Conservation (phyloP, 2,113 vertebrate genomes). For the Paralichthys olivaceus region DNA sequence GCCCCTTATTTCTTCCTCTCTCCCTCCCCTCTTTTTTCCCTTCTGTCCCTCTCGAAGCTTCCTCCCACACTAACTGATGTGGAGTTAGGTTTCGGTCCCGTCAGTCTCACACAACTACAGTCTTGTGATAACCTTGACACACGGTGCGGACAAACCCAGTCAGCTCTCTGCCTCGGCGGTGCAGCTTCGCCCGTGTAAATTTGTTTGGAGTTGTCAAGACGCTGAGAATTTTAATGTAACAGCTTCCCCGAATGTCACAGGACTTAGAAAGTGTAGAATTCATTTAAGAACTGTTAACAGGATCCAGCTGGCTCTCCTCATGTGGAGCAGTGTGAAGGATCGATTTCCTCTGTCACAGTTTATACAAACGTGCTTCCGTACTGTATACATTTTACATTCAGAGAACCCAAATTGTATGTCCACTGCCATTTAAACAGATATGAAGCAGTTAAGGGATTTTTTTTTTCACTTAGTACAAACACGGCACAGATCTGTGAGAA, state of each 20-base stretch:
- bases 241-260: slow-evolving; percentile 66
- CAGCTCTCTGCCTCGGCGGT: slow-evolving; percentile 36
- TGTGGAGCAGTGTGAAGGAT: slow-evolving; percentile 74
- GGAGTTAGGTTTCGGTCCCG: slow-evolving; percentile 54
- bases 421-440: slow-evolving; percentile 43
- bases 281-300: slow-evolving; percentile 74
- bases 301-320: slow-evolving; percentile 73
- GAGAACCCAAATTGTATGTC: slow-evolving; percentile 42
- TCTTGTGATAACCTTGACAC: slow-evolving; percentile 73
- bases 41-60: slow-evolving; percentile 5
- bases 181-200: slow-evolving; percentile 47
- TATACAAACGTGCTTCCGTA: slow-evolving; percentile 74
- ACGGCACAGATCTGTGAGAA: slow-evolving; percentile 19
- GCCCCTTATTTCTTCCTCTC: slow-evolving; percentile 4
- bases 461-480: slow-evolving; percentile 4
- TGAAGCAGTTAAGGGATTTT: slow-evolving; percentile 1
- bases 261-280: slow-evolving; percentile 70
- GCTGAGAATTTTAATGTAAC: slow-evolving; percentile 69
- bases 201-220: slow-evolving; percentile 78
- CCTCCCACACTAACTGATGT: slow-evolving; percentile 31
- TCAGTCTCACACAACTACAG: slow-evolving; percentile 58
- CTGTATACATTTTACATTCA: slow-evolving; percentile 64
- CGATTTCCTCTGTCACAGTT: slow-evolving; percentile 75
- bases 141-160: slow-evolving; percentile 43
- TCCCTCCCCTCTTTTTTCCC: neutral